Conservation (phyloP, 2,797 vertebrate species). For the Agapornis canus region DNA sequence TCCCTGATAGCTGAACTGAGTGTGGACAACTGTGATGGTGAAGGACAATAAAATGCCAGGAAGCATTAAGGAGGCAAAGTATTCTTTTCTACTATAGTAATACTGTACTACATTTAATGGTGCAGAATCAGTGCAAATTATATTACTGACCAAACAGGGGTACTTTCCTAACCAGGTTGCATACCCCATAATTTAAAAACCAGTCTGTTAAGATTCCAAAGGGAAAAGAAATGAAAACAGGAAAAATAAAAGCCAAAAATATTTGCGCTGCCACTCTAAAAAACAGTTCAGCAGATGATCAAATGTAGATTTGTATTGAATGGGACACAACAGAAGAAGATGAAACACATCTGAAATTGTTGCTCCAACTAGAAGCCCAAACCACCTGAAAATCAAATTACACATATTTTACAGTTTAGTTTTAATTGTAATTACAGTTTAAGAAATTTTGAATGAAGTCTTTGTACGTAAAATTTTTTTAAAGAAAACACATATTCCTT, state of each 20-base stretch:
- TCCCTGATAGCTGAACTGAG: neutral
- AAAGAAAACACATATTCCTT: neutral
- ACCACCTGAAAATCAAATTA: neutral
- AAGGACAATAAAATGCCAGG: neutral
- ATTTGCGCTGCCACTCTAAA: neutral
- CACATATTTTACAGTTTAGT: neutral
- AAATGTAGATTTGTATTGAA: neutral
- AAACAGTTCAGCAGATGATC: neutral
- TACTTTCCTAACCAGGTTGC: neutral
- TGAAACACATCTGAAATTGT: neutral
- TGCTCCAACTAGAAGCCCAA: neutral
- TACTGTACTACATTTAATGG: neutral
- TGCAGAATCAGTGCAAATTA: neutral
- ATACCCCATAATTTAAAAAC: neutral
- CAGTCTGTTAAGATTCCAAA: neutral
- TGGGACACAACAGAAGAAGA: neutral
- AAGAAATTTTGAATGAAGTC: neutral
- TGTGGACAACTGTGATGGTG: neutral
- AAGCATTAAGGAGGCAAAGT: neutral
- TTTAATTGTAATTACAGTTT: neutral
- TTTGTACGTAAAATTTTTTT: neutral
- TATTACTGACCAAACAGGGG: neutral
- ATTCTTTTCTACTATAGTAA: neutral
- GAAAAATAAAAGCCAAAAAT: neutral
- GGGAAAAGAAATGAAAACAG: neutral